Conservation (phyloP, 2,888 invertebrate species). For the Cephus sareptanus region DNA sequence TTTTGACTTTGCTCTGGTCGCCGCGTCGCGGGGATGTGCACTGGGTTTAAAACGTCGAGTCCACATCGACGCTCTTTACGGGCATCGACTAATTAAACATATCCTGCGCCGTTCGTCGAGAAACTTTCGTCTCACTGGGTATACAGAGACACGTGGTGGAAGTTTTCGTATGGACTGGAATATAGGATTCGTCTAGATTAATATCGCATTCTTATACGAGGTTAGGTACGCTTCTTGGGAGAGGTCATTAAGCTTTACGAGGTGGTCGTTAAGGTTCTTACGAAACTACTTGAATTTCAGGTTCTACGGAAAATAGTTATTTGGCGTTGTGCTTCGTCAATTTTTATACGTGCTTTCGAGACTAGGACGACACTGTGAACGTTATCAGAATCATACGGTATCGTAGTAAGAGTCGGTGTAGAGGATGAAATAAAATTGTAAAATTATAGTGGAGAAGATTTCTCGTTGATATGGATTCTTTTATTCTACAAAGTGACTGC, state of each 20-base stretch:
- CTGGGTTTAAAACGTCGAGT: slow-evolving; percentile 10
- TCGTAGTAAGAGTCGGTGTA: background rate
- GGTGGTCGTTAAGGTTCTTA: background rate
- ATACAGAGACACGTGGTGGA: background rate
- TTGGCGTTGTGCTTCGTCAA: background rate
- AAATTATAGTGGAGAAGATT: background rate
- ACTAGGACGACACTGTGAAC: background rate
- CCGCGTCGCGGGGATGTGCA: background rate
- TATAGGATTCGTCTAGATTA: background rate
- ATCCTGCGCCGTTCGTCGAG: background rate
- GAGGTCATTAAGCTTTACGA: background rate
- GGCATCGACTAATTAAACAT: background rate
- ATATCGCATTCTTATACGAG: background rate
- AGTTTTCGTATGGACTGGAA: background rate
- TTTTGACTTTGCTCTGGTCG: slow-evolving; percentile 1
- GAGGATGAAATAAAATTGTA: background rate
- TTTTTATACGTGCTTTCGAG: background rate
- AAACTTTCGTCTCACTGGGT: background rate
- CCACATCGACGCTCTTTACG: slow-evolving; percentile 1
- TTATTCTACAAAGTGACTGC: background rate
- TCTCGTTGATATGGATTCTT: background rate
- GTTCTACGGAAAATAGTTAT: background rate
- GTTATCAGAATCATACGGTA: background rate
- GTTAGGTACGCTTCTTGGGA: background rate
- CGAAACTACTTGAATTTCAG: background rate